Percentiles rank a stretch among this genome's conserved stretches.
Conservation (phyloP, 2,888 invertebrate genomes). For the Opisthograptis luteolata region DNA sequence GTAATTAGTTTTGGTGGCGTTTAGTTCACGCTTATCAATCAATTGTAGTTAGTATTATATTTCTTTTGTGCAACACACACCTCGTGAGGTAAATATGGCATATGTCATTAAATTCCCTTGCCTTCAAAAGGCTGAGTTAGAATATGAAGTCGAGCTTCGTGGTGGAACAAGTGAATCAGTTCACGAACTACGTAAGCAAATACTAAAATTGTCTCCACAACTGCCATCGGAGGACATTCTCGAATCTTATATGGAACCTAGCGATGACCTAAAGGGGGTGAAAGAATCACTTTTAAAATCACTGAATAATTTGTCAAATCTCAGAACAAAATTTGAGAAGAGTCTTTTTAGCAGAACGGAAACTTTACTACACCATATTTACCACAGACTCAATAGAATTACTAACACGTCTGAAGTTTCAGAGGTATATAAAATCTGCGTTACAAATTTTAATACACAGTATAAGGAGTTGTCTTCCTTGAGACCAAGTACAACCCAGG, state of each 20-base stretch:
- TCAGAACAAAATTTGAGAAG: slow-evolving; percentile 22
- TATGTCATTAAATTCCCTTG: too few relatives aligned
- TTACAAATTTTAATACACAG: background rate
- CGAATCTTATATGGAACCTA: slow-evolving; percentile 24
- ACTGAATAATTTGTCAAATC: slow-evolving; percentile 2
- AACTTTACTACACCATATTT: slow-evolving; percentile 21
- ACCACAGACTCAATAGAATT: slow-evolving; percentile 27
- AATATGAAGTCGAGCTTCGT: slow-evolving; percentile 31
- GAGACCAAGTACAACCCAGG: background rate
- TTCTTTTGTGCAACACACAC: too few relatives aligned
- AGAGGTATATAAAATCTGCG: background rate
- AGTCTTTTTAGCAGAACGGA: slow-evolving; percentile 3
- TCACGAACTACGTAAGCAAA: slow-evolving; percentile 31
- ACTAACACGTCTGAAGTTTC: background rate
- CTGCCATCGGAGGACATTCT: slow-evolving; percentile 29
- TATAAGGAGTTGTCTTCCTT: background rate
- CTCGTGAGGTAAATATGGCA: too few relatives aligned
- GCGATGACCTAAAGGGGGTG: slow-evolving; percentile 25
- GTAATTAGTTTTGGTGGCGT: too few relatives aligned
- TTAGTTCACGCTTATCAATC: too few relatives aligned
- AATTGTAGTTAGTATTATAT: too few relatives aligned
- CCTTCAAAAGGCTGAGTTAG: too few relatives aligned
- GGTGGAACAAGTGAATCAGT: slow-evolving; percentile 26
- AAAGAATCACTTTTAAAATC: slow-evolving; percentile 26
- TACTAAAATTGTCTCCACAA: slow-evolving; percentile 15